Evolutionary conservation across 2,888 invertebrate species (phyloP), one percentile per base, ranked within the genome.

Genomic region (Lithophane ornitopus): DNA sequence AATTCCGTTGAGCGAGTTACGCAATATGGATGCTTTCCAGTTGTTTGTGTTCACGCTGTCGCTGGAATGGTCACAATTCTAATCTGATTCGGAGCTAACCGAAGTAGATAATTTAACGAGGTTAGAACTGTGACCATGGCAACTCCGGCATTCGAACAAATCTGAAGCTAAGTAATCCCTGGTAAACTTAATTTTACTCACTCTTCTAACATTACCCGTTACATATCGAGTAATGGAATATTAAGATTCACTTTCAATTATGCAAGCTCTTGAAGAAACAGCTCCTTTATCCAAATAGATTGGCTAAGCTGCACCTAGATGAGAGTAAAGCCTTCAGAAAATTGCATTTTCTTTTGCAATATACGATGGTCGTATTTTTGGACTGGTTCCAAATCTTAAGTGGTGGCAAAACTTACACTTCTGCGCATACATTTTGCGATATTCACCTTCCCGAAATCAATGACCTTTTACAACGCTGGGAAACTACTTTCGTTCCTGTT

Each of bases 341-440:
- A 78, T 78, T 75, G 77, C 80, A 81, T 83, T 84, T 78, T 75
- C 67, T 61, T 80, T 78, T 73, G 70, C 71, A 72, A 67, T 63
- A 67, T 63, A 68, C 26, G 41, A 74, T 39, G 39, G 54, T 68
- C 61, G 81, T 76, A 74, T 65, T 75, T 74, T 85, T 88, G 88
- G 87, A 83, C 44, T 39, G 16, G 49, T 70, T 83, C 87, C 85
- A 88, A 72, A 70, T 70, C 41, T 70, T 76, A 76, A 81, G 65
- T 79, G 70, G 76, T 82, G 81, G 66, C 69, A 71, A 79, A 75
- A 78, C 34, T 76, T 68, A 80, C 69, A 56, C n/a, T 78, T 78
- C 39, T 61, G 71, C 76, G 70, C 67, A 73, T 77, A 74, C 46
- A 62, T 44, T 77, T 81, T 73, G 54, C 62, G 39, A 73, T 52